Conservation (phyloP, 2,888 invertebrate genomes). For the Eulithis testata region DNA sequence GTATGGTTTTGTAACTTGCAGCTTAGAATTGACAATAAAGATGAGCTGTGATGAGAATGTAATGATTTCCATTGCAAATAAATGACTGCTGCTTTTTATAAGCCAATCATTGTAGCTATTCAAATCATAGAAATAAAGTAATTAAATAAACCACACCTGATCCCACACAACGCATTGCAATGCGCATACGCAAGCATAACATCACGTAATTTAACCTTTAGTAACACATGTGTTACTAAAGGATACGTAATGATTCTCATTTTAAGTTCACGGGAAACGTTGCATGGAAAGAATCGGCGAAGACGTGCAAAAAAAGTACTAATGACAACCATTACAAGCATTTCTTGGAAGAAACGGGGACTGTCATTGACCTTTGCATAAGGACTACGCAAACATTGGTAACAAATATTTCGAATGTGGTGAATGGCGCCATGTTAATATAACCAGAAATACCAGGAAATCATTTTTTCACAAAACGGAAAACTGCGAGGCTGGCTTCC, state of each 20-base stretch:
- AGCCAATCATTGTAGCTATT: slow-evolving; percentile 1
- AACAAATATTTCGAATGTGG: not conserved
- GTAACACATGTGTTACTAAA: not conserved
- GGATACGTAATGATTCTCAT: not conserved
- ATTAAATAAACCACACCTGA: slow-evolving; percentile 22
- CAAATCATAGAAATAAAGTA: slow-evolving; percentile 2
- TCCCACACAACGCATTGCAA: slow-evolving; percentile 42
- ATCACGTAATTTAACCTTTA: slow-evolving; percentile 11
- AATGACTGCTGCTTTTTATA: not conserved
- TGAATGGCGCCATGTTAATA: not conserved
- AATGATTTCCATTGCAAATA: too few species aligned
- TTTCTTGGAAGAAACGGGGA: slow-evolving; percentile 1
- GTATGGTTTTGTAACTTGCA: too few species aligned
- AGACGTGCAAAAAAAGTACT: slow-evolving; percentile 1
- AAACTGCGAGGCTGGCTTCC: too few species aligned
- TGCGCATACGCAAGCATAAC: slow-evolving; percentile 48
- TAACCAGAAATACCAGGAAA: not conserved
- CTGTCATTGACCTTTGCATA: slow-evolving; percentile 5
- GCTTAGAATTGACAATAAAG: too few species aligned
- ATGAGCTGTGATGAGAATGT: too few species aligned
- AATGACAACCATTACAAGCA: not conserved
- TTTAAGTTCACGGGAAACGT: not conserved
- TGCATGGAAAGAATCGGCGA: not conserved
- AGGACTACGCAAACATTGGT: not conserved
- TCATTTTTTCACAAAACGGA: not conserved